Base-by-base conservation (phyloP, 2,797 vertebrate genomes). In the Pseudomugil tenellus region DNA sequence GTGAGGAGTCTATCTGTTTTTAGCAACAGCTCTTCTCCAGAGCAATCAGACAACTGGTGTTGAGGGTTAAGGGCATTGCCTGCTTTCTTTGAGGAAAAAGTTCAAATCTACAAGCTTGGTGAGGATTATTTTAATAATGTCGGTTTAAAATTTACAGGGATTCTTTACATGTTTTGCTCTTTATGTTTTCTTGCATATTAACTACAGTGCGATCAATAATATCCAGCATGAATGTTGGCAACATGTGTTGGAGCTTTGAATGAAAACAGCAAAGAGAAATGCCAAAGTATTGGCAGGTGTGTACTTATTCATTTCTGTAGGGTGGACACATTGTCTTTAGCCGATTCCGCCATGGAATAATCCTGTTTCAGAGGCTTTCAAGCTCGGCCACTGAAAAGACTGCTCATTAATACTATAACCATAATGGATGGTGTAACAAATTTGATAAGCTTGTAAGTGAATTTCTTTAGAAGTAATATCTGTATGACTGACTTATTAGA, bases 1-100 rank as follows among this genome's bases (percentile, higher is more conserved):
- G 81, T 56, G 75, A 86, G 63, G 62, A 54, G 75, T 59, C 78
- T 77, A 79, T 87, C 88, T 89, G 86, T 89, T 90, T 90, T 88
- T 87, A 90, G 89, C 84, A 83, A 72, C 83, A 77, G 72, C 77
- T 85, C 75, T 74, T 70, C 71, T 85, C 66, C 80, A 58, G 60
- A 74, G 74, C 29, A 55, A 54, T 74, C 80, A 87, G 67, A 85
- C 54, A 61, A 81, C 76, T 84, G 79, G 73, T 69, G 73, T 63
- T 85, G 71, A 79, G 81, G 83, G 79, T 83, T 77, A 58, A 82
- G 68, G 75, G 72, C 74, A 78, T 80, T 79, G 63, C 74, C 81
- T 26, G 21, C 59, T 75, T 58, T 79, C 55, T 60, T 7, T 58
- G 73, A 23, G 52, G 17, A 43, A 71, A 54, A 56, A 53, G 35